Base-by-base conservation (phyloP, 2,888 invertebrate species). In the Cerastoderma edule region DNA sequence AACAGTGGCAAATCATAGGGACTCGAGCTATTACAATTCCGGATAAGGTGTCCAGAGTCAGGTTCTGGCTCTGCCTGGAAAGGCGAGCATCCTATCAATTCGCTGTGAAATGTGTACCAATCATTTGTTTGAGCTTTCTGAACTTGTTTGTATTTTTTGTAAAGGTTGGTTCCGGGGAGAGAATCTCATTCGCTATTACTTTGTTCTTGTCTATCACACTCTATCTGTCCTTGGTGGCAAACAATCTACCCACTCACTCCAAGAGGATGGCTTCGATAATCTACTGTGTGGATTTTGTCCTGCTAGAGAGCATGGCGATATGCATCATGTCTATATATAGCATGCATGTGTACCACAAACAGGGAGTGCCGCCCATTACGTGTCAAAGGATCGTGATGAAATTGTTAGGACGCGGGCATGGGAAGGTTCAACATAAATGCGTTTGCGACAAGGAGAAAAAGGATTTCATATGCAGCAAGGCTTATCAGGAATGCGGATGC, bases 111-210 rank as follows among this genome's bases (percentile, higher is more conserved):
- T 69, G 72, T 19, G 27, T 72, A 35, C 77, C 77, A 2, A 63
- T 69, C 16, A 1, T 60, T 4, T 54, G 53, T 3, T 33, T 72
- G 4, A 69, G 72, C 35, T 16, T 77, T 19, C 33, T 72, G n/a
- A 69, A 72, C 35, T 16, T 69, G 4, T 30, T 72, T 32, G 72
- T 72, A 13, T 77, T 44, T 39, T 39, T 72, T 8, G 46, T 77
- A 2, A 72, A 69, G 6, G 24, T 65, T 16, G 66, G 60, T 22
- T 72, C 69, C 2, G 77, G 77, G 5, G 77, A 77, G 39, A 35
- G 72, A 53, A 32, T 77, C 16, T 72, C 72, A 6, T 72, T 71
- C 48, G 68, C 66, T 4, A 56, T 77, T 10, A 77, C 77, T 0
- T 46, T 72, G 1, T 66, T 73, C 0, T 28, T 77, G 5, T 69